A percentile compares a stretch with the other conserved stretches of the same genome.
phyloP scores from a whole-genome alignment of 2,113 vertebrate genomes.

The Baryphthengus martii region DNA sequence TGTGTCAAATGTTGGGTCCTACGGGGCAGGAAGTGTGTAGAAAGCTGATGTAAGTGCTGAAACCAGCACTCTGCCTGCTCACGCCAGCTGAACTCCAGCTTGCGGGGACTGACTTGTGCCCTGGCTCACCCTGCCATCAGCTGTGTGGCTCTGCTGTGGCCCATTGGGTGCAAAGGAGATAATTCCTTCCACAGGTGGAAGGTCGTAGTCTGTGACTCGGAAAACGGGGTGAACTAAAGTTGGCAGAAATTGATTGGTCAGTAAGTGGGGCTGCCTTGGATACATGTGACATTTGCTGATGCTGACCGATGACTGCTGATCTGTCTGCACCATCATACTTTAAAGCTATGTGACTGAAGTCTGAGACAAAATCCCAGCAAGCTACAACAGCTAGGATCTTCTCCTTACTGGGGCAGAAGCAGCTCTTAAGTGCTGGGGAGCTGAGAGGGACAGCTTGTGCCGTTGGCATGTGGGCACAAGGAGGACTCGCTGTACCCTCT shows the following conservation, averaged over 20 bases:
- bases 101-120: neutral
- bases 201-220: neutral
- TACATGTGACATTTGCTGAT: neutral
- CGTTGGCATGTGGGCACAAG: neutral
- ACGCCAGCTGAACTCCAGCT: neutral
- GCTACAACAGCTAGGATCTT: neutral
- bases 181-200: neutral
- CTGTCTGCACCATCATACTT: neutral
- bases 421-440: neutral
- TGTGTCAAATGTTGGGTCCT: neutral
- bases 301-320: neutral
- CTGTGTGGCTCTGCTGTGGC: neutral
- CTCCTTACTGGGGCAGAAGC: neutral
- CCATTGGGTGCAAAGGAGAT: neutral
- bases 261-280: neutral
- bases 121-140: rapidly evolving
- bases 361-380: neutral
- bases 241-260: neutral
- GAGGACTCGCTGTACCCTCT: neutral
- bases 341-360: neutral
- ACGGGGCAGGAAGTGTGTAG: neutral
- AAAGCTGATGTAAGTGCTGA: neutral
- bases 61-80: neutral
- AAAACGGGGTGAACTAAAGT: neutral
- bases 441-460: neutral